phyloP scores from a whole-genome alignment of 2,113 vertebrate genomes.

The Mus spicilegus region DNA sequence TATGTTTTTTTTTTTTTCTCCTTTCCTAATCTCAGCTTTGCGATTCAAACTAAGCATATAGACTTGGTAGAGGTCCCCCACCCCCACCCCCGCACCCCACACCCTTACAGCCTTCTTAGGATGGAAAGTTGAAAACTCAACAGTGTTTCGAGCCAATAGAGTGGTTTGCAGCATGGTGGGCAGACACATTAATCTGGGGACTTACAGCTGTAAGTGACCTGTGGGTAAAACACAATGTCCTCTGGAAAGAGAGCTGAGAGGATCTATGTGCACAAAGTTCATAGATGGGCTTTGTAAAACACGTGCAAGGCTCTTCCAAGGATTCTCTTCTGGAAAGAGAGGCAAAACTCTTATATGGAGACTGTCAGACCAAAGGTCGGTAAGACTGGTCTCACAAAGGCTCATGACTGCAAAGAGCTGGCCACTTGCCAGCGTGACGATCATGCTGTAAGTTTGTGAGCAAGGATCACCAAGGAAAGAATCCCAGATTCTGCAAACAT shows the following conservation, averaged over 20 bases:
- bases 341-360: neutral
- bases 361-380: neutral
- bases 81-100: neutral
- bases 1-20: neutral
- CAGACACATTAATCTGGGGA: slow-evolving; percentile 53
- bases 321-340: neutral
- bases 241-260: slow-evolving; percentile 14
- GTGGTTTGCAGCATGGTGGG: slow-evolving; percentile 45
- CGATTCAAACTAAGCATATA: slow-evolving; percentile 76
- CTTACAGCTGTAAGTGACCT: slow-evolving; percentile 40
- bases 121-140: slow-evolving; percentile 62
- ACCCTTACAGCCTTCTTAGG: neutral
- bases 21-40: slow-evolving; percentile 72
- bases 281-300: neutral
- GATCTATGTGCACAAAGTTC: neutral
- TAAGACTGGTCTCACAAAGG: neutral
- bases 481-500: neutral
- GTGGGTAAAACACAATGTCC: slow-evolving; percentile 25
- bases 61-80: slow-evolving; percentile 27
- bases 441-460: neutral
- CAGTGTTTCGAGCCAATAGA: slow-evolving; percentile 25
- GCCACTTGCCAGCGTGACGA: neutral
- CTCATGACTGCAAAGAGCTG: neutral
- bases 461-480: neutral
- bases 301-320: neutral